Base-by-base conservation (phyloP, 2,888 invertebrate species). In the Minunthozetes semirufus region DNA sequence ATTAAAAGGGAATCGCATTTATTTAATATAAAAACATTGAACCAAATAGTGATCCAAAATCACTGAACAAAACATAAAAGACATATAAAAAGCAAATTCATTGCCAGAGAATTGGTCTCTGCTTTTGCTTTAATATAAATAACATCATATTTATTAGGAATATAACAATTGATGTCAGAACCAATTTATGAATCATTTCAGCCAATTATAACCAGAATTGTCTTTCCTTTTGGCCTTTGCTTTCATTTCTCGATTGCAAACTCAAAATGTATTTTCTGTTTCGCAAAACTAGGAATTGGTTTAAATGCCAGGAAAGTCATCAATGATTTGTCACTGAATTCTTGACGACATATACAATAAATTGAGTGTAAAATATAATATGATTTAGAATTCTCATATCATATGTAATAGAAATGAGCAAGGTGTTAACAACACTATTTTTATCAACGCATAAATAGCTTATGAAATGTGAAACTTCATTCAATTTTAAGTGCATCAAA, bases 121-220 rank as follows among this genome's bases (percentile, higher is more conserved):
- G 56, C 13, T 9, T 56, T 56, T 11, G 2, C 9, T 56, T 56
- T 56, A 19, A 22, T 56, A 22, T 56, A 50, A 50, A n/a, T 50
- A 19, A 50, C n/a, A 50, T 19, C n/a, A 56, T 56, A 56, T 56
- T 22, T 56, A 56, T 42, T 42, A 42, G 42, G 42, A 22, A 25
- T 22, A 56, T 56, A 19, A 56, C 56, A 56, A 56, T 56, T 56
- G 56, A 56, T 56, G 56, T 56, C 56, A 56, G 4, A 56, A 8
- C 13, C 56, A 56, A 56, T 56, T 56, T 56, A 56, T 56, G 56
- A 56, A 22, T 56, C 22, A 56, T 56, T 56, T 56, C 25, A 22
- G 19, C 56, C 56, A 56, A 22, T 56, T 56, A 56, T 56, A 22
- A 15, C 19, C 25, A 56, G 9, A 56, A 56, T 56, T 19, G 19